Conservation (phyloP, 2,113 vertebrate genomes). For the Actenoides hombroni region DNA sequence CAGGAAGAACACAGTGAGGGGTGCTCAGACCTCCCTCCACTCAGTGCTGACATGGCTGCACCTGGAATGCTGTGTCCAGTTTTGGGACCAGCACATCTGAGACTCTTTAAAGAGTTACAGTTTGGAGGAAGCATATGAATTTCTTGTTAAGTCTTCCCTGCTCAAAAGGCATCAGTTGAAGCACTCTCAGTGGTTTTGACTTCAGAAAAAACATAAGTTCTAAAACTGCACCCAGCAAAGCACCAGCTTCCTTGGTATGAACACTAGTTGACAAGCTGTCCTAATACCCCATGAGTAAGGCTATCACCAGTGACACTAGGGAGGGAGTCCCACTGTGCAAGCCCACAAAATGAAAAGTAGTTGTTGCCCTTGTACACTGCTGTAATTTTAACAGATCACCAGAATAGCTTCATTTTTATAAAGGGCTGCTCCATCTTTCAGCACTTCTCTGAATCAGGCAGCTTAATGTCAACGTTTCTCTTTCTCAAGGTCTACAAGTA, state of each 20-base stretch:
- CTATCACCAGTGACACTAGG: accelerated
- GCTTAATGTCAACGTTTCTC: not conserved
- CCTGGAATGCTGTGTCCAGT: not conserved
- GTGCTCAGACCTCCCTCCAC: not conserved
- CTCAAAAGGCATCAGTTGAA: not conserved
- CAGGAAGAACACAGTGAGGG: not conserved
- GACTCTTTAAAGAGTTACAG: not conserved
- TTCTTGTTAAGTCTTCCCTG: not conserved
- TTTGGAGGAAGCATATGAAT: not conserved
- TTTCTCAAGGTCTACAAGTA: not conserved
- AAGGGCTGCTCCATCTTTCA: not conserved
- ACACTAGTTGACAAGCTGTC: not conserved
- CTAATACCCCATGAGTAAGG: not conserved
- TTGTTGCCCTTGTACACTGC: not conserved
- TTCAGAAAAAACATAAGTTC: not conserved
- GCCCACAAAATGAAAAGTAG: not conserved
- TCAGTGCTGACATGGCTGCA: not conserved
- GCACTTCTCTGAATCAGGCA: not conserved
- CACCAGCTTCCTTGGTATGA: not conserved
- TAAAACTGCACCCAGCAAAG: not conserved
- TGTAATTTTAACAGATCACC: not conserved
- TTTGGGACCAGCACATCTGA: accelerated
- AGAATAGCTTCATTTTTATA: not conserved
- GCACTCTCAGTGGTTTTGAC: not conserved
- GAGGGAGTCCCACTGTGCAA: not conserved